These are phyloP conservation scores for Keiferia lycopersicella DNA, from an alignment of 2,888 invertebrate species.

Conservation along the genomic window DNA sequence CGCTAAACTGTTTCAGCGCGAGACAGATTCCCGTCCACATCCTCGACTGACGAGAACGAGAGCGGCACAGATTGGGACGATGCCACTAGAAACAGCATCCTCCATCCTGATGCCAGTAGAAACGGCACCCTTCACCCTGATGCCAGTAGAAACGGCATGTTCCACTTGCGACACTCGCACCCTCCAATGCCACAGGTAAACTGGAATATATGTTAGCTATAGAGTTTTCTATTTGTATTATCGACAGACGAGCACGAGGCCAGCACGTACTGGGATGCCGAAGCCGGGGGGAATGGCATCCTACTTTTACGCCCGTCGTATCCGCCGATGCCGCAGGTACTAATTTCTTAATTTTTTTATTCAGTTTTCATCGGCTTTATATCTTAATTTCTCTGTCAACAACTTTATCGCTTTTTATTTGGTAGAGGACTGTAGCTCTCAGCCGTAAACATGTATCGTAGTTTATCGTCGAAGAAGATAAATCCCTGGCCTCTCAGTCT, in stretches of 20 bases:
- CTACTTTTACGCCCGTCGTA: slow-evolving; percentile 27
- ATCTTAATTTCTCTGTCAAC: not conserved
- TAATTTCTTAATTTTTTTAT: not conserved
- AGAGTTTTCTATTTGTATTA: slow-evolving; percentile 14
- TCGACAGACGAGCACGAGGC: slow-evolving; percentile 85
- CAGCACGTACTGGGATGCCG: slow-evolving; percentile 78
- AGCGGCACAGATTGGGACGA: slow-evolving; percentile 80
- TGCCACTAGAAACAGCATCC: too few relatives aligned
- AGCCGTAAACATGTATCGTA: too few relatives aligned
- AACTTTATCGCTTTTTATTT: too few relatives aligned
- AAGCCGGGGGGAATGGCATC: slow-evolving; percentile 38
- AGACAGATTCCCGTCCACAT: slow-evolving; percentile 85
- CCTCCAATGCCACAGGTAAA: slow-evolving; percentile 30
- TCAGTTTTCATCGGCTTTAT: not conserved
- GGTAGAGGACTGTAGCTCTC: too few relatives aligned
- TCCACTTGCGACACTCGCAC: slow-evolving; percentile 32
- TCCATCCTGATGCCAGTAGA: slow-evolving; percentile 44
- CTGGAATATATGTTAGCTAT: slow-evolving; percentile 6
- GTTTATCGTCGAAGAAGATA: too few relatives aligned
- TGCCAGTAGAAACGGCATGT: slow-evolving; percentile 36
- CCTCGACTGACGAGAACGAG: slow-evolving; percentile 85
- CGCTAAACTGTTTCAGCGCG: slow-evolving; percentile 69
- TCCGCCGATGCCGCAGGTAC: slow-evolving; percentile 35
- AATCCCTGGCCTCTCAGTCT: too few relatives aligned
- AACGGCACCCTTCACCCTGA: slow-evolving; percentile 40